Evolutionary conservation across 2,113 vertebrate species (phyloP).

Genomic region (Neodontobutis hainanensis): DNA sequence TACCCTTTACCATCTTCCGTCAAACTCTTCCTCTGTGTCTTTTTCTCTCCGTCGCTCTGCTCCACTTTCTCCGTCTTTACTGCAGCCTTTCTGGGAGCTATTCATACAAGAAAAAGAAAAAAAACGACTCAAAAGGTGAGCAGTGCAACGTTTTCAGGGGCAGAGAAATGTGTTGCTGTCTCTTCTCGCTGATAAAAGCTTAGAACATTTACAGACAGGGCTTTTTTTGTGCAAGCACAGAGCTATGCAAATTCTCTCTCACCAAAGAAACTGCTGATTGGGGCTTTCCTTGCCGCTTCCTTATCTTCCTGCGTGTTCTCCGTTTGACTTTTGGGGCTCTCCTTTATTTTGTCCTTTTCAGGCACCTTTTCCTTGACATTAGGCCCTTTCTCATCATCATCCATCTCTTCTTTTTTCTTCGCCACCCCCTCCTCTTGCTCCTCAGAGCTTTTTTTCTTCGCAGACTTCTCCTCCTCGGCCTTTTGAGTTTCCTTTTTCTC

Average conservation of each 20-base stretch:
- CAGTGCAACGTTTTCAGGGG: conserved; percentile 6
- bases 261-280: conserved; percentile 88
- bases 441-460: conserved; percentile 27
- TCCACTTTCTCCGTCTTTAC: conserved; percentile 65
- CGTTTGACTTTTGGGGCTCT: conserved; percentile 62
- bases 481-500: conserved; percentile 18
- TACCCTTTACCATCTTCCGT: conserved; percentile 64
- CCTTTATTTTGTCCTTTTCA: conserved; percentile 37
- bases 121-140: conserved; percentile 10
- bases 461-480: conserved; percentile 10
- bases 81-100: conserved; percentile 83
- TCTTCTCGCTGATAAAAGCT: conserved; percentile 45
- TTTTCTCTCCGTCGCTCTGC: conserved; percentile 41
- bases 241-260: conserved; percentile 60
- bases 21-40: conserved; percentile 36
- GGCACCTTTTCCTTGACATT: conserved; percentile 11
- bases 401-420: conserved; percentile 45
- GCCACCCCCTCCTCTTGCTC: conserved; percentile 40
- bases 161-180: conserved; percentile 27
- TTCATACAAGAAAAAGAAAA: conserved; percentile 5
- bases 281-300: conserved; percentile 61
- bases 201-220: conserved; percentile 28
- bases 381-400: conserved; percentile 44
- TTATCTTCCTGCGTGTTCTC: conserved; percentile 59
- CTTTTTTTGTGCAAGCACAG: conserved; percentile 46